phyloP scores from a whole-genome alignment of 2,113 vertebrate genomes.

The Dasypus novemcinctus region DNA sequence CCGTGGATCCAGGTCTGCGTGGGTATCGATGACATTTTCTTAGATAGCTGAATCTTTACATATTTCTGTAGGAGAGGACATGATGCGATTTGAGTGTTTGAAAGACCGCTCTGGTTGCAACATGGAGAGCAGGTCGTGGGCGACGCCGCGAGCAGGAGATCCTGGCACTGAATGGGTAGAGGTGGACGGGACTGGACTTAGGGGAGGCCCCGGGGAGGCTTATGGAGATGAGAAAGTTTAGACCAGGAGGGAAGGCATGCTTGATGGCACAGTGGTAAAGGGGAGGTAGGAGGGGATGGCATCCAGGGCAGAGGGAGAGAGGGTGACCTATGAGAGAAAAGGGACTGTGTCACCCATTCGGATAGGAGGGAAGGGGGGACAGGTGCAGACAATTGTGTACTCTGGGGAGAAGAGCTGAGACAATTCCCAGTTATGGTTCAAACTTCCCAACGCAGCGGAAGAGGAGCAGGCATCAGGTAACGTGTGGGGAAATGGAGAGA shows the following conservation, averaged over 20 bases:
- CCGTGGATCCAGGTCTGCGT: neutral
- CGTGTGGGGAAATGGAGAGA: neutral
- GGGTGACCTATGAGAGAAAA: neutral
- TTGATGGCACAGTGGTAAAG: neutral
- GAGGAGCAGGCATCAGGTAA: neutral
- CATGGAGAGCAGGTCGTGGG: neutral
- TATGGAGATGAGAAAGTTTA: neutral
- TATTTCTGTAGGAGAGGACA: neutral
- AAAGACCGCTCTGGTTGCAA: neutral
- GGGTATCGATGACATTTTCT: neutral
- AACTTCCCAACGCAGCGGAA: neutral
- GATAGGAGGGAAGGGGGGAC: neutral
- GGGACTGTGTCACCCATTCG: neutral
- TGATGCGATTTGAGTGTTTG: slow-evolving; percentile 6
- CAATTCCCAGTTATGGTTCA: neutral
- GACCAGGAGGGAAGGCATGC: neutral
- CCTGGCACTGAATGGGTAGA: neutral
- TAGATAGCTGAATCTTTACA: neutral
- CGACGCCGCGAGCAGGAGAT: neutral
- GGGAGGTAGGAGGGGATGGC: neutral
- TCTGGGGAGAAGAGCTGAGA: neutral
- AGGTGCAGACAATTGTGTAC: neutral
- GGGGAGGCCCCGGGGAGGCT: too few relatives aligned
- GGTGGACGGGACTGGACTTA: neutral
- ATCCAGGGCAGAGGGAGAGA: neutral